These are phyloP conservation scores for Percina caprodes DNA, from an alignment of 2,113 vertebrate species.

Conservation along the genomic window DNA sequence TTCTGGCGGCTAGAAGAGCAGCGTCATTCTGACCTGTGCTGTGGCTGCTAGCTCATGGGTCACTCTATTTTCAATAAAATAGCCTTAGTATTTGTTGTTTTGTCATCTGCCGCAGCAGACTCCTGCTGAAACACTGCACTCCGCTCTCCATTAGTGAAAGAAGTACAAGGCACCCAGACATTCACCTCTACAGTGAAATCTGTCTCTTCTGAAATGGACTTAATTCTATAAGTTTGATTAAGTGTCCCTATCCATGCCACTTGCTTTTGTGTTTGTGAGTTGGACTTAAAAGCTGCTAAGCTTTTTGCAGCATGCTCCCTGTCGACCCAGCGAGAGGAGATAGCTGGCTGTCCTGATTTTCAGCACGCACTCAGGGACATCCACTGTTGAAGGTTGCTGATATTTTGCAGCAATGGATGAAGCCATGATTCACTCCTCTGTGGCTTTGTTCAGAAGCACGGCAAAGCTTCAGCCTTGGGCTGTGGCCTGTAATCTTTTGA, in stretches of 20 bases:
- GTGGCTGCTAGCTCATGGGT: slow-evolving; percentile 33
- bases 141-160: slow-evolving; percentile 55
- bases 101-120: slow-evolving; percentile 29
- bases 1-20: slow-evolving; percentile 15
- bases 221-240: slow-evolving; percentile 35
- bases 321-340: slow-evolving; percentile 23
- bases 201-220: slow-evolving; percentile 23
- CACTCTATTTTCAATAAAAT: slow-evolving; percentile 44
- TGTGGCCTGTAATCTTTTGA: slow-evolving; percentile 28
- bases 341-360: slow-evolving; percentile 37
- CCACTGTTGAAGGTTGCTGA: slow-evolving; percentile 44
- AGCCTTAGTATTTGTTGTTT: slow-evolving; percentile 53
- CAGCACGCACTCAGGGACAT: slow-evolving; percentile 44
- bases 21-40: slow-evolving; percentile 55
- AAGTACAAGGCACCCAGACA: slow-evolving; percentile 22
- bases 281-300: slow-evolving; percentile 38
- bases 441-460: slow-evolving; percentile 22
- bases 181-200: slow-evolving; percentile 12
- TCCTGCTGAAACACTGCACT: slow-evolving; percentile 25
- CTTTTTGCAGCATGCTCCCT: slow-evolving; percentile 38
- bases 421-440: slow-evolving; percentile 44
- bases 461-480: slow-evolving; percentile 19
- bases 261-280: slow-evolving; percentile 17
- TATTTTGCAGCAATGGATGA: slow-evolving; percentile 45
- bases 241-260: background rate